These are phyloP conservation scores for Pachyuromys duprasi DNA, from an alignment of 2,797 vertebrate species.

Conservation along the genomic window DNA sequence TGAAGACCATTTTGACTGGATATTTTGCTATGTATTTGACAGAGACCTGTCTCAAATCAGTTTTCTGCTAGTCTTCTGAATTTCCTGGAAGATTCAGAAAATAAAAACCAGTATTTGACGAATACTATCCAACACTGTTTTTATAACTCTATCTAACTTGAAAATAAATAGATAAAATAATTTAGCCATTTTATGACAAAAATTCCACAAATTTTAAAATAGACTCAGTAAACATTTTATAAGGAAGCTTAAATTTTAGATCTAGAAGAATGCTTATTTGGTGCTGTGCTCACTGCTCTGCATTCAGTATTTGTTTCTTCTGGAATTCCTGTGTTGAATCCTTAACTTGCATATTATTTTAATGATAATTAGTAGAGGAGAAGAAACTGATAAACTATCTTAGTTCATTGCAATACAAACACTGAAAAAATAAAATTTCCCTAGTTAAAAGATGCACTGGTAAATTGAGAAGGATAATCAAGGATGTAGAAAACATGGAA, in stretches of 20 bases:
- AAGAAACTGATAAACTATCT: background rate
- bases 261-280: background rate
- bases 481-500: background rate
- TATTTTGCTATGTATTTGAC: slow-evolving; percentile 28
- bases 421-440: background rate
- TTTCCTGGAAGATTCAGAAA: background rate
- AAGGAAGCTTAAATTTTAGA: background rate
- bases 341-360: background rate
- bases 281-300: background rate
- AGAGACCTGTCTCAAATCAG: slow-evolving; percentile 2
- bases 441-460: background rate
- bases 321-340: background rate
- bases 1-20: background rate
- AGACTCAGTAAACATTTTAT: background rate
- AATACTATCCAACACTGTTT: background rate
- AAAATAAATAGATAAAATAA: slow-evolving; percentile 31
- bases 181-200: background rate
- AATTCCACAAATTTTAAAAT: background rate
- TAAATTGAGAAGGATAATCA: slow-evolving; percentile 10
- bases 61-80: slow-evolving; percentile 39
- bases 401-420: background rate
- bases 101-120: background rate
- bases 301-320: background rate
- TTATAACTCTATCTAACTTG: background rate
- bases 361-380: background rate